These are phyloP conservation scores for Balaeniceps rex DNA, from an alignment of 2,113 vertebrate species.

Conservation along the genomic window DNA sequence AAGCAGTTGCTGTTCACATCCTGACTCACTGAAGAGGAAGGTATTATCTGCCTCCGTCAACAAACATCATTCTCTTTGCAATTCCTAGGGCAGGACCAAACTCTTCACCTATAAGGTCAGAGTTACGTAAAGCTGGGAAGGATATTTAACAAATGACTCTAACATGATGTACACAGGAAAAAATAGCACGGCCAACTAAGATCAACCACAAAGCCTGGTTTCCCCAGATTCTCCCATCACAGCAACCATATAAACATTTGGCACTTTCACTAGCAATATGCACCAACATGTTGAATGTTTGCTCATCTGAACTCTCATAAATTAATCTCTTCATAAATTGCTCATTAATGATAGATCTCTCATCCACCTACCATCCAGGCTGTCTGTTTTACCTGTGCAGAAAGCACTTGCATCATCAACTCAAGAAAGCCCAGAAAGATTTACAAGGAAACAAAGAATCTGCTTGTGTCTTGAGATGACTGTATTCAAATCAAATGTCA, in stretches of 20 bases:
- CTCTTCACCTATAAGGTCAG: conserved; percentile 11
- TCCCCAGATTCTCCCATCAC: neutral
- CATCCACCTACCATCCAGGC: neutral
- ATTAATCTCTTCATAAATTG: neutral
- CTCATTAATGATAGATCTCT: neutral
- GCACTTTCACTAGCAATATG: neutral
- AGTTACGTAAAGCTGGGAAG: neutral
- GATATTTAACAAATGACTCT: neutral
- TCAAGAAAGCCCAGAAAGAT: neutral
- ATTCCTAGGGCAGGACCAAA: conserved; percentile 15
- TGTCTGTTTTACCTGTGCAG: neutral
- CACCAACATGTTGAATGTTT: neutral
- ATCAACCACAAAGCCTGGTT: neutral
- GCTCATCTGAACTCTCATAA: neutral
- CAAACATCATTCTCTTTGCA: neutral
- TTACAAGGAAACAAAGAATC: neutral
- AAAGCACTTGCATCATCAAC: neutral
- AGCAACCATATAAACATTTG: neutral
- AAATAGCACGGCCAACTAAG: neutral
- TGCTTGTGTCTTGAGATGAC: neutral
- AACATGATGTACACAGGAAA: neutral
- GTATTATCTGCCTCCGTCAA: conserved; percentile 6
- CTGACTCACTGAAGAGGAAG: neutral
- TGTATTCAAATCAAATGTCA: neutral
- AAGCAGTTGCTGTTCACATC: neutral